Evolutionary conservation across 2,888 invertebrate genomes (phyloP), one percentile per base, ranked within the genome.

Genomic region (Trypoxylon attenuatum): DNA sequence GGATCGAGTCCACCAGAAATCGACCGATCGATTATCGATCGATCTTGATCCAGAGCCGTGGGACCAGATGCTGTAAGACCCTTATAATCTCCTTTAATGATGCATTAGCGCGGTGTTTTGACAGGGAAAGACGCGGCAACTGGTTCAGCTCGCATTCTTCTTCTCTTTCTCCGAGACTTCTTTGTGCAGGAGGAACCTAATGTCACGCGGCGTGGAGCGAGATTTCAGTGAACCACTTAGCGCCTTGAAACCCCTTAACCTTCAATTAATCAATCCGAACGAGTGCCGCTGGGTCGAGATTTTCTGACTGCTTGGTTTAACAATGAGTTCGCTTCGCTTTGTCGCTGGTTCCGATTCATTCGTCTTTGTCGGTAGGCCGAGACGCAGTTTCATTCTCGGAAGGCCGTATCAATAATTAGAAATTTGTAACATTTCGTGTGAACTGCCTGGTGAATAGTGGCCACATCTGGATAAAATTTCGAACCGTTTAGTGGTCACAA

Each of bases 101-200:
- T 82, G 78, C 79, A 82, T 82, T 78, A 80, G 82, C 68, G 76
- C 73, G 73, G 74, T 82, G 77, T 81, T 82, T 80, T 82, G 82
- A 82, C 80, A 69, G 76, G 77, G n/a, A 80, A 79, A 75, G 73
- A 69, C 65, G 67, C 75, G 63, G 78, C 77, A 78, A 82, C 76
- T 72, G 78, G 62, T 22, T 53, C 64, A 67, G 75, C 67, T 75
- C 73, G 68, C 71, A 73, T 73, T 76, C 76, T 52, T 53, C 57
- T 71, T 57, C 59, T 65, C 58, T 68, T 57, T 43, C 58, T 56
- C 64, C 67, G 64, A 51, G 70, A 66, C 75, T 59, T 60, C 57
- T 55, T 61, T 46, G 55, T 62, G 68, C 51, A 27, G 6, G 8
- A 1, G n/a, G n/a, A 13, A 10, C 5, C 33, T 25, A 69, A 51